Conservation (phyloP, 2,113 vertebrate species). For the Hystrix cristata region DNA sequence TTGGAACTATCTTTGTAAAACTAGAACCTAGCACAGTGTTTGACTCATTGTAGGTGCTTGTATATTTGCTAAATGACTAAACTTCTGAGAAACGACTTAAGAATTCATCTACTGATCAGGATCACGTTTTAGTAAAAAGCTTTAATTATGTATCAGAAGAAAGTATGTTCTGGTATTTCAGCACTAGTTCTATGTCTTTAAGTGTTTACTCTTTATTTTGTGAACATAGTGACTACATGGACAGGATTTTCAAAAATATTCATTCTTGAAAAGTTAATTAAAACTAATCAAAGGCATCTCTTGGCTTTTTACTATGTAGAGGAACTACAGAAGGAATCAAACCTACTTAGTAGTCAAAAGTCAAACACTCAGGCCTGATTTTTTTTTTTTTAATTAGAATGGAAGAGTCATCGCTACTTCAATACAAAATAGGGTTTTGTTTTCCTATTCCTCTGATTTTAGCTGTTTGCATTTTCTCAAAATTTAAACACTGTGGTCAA, state of each 20-base stretch:
- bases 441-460: background rate
- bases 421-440: background rate
- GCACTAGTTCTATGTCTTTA: background rate
- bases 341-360: background rate
- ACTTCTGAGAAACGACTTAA: background rate
- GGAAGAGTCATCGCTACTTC: background rate
- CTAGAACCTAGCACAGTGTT: background rate
- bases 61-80: background rate
- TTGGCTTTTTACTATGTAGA: background rate
- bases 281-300: background rate
- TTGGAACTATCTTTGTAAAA: slow-evolving; percentile 49
- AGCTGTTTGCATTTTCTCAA: background rate
- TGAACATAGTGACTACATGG: background rate
- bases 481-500: background rate
- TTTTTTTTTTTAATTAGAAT: background rate
- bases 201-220: background rate
- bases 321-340: background rate
- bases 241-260: background rate
- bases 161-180: background rate
- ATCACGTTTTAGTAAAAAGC: background rate
- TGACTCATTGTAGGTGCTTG: background rate
- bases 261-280: background rate
- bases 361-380: background rate
- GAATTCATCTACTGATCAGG: background rate
- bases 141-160: background rate